A percentile compares a stretch with the other conserved stretches of the same genome.
phyloP scores from a whole-genome alignment of 2,797 vertebrate species.

The Okamejei kenojei region DNA sequence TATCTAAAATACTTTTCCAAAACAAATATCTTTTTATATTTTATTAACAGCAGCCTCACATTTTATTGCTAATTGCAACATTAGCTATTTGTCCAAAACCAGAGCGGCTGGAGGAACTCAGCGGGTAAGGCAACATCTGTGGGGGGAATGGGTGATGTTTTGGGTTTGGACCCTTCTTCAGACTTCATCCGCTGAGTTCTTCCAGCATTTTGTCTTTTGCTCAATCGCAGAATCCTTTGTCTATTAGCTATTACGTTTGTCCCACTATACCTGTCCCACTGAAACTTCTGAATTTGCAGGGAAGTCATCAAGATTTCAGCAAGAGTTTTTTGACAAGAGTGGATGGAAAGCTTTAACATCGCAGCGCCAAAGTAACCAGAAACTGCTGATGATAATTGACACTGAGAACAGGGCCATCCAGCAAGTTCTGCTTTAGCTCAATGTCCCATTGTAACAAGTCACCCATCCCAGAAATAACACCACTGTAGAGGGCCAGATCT shows the following conservation, averaged over 20 bases:
- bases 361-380: not conserved
- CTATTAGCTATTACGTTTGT: not conserved
- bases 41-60: not conserved
- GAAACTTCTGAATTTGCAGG: not conserved
- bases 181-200: no score
- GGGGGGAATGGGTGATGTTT: no score
- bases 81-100: no score
- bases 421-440: no score
- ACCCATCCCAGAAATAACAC: not conserved
- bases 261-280: not conserved
- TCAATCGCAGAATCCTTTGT: no score
- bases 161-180: no score
- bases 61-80: not conserved
- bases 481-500: no score
- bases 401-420: not conserved
- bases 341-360: no score
- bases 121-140: no score
- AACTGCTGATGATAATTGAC: not conserved
- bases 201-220: no score
- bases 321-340: no score
- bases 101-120: no score
- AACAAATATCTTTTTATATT: not conserved
- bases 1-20: constrained; percentile 10
- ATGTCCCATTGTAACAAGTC: not conserved
- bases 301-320: not conserved